phyloP scores from a whole-genome alignment of 1,140 invertebrate genomes.

The Drosophila nebulosa region DNA sequence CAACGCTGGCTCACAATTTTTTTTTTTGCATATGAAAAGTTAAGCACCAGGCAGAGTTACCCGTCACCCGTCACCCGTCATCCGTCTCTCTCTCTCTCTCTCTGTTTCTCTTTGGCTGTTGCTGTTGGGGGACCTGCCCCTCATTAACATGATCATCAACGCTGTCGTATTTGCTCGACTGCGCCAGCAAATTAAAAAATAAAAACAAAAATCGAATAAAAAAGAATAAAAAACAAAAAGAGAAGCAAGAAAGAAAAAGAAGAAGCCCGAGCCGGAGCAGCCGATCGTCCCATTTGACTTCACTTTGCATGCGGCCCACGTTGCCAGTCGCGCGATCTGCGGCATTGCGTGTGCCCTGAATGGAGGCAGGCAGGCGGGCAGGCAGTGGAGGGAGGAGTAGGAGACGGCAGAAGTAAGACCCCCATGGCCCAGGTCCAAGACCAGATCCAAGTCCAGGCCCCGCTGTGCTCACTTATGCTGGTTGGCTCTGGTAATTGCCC shows the following conservation, averaged over 20 bases:
- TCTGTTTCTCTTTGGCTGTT: background rate
- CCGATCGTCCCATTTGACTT: slow-evolving; percentile 19
- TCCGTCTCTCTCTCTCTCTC: background rate
- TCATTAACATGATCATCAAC: slow-evolving; percentile 79
- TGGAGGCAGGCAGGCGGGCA: background rate
- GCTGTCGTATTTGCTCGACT: slow-evolving; percentile 75
- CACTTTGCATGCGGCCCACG: slow-evolving; percentile 61
- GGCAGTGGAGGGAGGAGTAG: background rate
- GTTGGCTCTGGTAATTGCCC: slow-evolving; percentile 50
- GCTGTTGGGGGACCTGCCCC: slow-evolving; percentile 43
- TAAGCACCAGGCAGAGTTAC: background rate
- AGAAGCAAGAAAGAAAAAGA: background rate
- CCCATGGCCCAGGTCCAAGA: background rate
- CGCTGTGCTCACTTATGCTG: slow-evolving; percentile 66
- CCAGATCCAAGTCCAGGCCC: too few species aligned
- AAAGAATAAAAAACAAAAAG: slow-evolving; percentile 1
- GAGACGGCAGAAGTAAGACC: background rate
- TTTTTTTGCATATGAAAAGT: slow-evolving; percentile 45
- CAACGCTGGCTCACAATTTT: slow-evolving; percentile 52
- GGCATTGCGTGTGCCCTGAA: slow-evolving; percentile 34
- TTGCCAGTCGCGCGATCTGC: slow-evolving; percentile 8
- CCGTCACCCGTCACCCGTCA: too few species aligned
- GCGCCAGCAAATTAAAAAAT: slow-evolving; percentile 63
- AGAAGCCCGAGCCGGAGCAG: too few species aligned
- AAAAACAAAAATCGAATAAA: slow-evolving; percentile 28